Base-by-base conservation (phyloP, 2,888 invertebrate species). In the Hyles lineata region DNA sequence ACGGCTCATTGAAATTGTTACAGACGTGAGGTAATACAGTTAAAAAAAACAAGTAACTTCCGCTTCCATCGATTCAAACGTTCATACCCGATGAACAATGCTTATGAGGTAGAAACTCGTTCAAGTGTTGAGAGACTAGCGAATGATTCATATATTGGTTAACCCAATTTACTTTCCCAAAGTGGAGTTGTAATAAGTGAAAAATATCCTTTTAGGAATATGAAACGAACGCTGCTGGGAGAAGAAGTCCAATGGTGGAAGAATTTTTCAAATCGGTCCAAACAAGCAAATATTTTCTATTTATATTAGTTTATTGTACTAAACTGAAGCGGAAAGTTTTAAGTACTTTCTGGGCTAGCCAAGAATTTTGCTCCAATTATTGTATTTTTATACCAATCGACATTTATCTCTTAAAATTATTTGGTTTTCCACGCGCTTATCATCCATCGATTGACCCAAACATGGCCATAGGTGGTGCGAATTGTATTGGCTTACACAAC, bases 401-500 rank as follows among this genome's bases (percentile, higher is more conserved):
- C 8, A 35, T 43, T 43, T 43, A 11, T 15, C 3, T 21, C 62
- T 17, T 6, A 17, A 35, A 2, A 9, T 67, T 29, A 17, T 62
- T 67, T 73, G 32, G n/a, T 43, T 43, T 11, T 43, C 15, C 11
- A 23, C 15, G 62, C 52, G 73, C 74, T 70, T 70, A 75, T 74
- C 72, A 72, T 43, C 74, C 67, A 73, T 77, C 70, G 75, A 74
- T 76, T 73, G 67, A 21, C 72, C 75, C 75, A 76, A 74, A 74
- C 35, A 60, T 62, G 72, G 67, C 17, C 62, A 73, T 70, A 62
- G 69, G 63, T 52, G 69, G 61, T 32, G 69, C 69, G 59, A 75
- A 75, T 69, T 67, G 50, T 67, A 50, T 62, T 74, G 79, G 77
- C 73, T 76, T 84, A 82, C 82, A 81, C 82, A 87, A 88, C 82